These are phyloP conservation scores for Chironomus riparius DNA, from an alignment of 2,888 invertebrate species.

Conservation along the genomic window DNA sequence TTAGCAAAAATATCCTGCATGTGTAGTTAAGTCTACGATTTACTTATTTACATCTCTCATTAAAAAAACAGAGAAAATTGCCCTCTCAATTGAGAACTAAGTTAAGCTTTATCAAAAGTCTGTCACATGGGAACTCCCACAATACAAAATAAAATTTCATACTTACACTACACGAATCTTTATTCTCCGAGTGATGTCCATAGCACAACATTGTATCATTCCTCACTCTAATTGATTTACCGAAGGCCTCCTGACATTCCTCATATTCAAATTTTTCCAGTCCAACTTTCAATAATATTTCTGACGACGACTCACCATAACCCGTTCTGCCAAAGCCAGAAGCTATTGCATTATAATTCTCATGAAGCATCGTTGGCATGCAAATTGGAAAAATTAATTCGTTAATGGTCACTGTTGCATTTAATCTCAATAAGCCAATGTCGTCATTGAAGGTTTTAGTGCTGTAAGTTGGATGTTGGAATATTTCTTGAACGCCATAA, in stretches of 20 bases:
- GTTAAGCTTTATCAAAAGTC: background rate
- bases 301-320: background rate
- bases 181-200: background rate
- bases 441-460: slow-evolving; percentile 30
- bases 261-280: background rate
- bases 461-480: slow-evolving; percentile 31
- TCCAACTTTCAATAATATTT: background rate
- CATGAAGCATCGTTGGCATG: slow-evolving; percentile 28
- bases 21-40: no score
- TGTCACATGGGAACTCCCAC: background rate
- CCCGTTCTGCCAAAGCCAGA: slow-evolving; percentile 7
- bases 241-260: background rate
- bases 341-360: background rate
- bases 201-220: background rate
- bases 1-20: no score
- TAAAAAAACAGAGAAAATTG: background rate
- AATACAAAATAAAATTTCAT: no score
- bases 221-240: background rate
- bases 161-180: background rate
- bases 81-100: background rate
- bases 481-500: slow-evolving; percentile 30
- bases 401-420: slow-evolving; percentile 32
- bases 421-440: slow-evolving; percentile 31
- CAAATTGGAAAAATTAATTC: slow-evolving; percentile 32
- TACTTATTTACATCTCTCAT: no score